These are phyloP conservation scores for Parnassius glacialis DNA, from an alignment of 2,888 invertebrate species.

Conservation along the genomic window DNA sequence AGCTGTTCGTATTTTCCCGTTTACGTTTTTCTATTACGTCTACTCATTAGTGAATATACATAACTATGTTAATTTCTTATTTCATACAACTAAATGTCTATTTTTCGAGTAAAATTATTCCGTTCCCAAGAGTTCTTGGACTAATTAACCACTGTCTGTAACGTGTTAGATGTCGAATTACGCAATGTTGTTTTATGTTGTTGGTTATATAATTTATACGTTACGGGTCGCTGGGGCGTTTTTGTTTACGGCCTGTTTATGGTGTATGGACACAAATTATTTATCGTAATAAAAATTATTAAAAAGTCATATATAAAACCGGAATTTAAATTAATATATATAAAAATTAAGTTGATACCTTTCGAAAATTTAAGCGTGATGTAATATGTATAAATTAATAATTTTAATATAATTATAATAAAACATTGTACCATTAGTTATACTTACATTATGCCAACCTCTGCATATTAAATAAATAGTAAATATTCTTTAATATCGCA, in stretches of 20 bases:
- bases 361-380: too few species aligned
- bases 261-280: background rate
- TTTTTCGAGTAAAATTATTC: constrained; percentile 27
- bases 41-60: constrained; percentile 23
- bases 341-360: too few species aligned
- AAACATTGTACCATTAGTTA: too few species aligned
- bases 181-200: constrained; percentile 37
- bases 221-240: constrained; percentile 28
- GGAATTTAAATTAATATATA: too few species aligned
- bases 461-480: too few species aligned
- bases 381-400: too few species aligned
- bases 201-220: constrained; percentile 40
- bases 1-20: background rate
- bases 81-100: constrained; percentile 15
- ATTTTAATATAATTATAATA: too few species aligned
- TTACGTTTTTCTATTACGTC: constrained; percentile 8
- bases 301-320: background rate
- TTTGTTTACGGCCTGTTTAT: constrained; percentile 22
- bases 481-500: too few species aligned
- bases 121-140: constrained; percentile 39
- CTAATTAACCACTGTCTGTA: constrained; percentile 55
- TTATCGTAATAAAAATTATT: constrained; percentile 1
- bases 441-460: too few species aligned
- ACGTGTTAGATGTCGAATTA: constrained; percentile 44
- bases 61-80: constrained; percentile 19